These are phyloP conservation scores for Sebastes goodei DNA, from an alignment of 2,797 vertebrate genomes.

Conservation along the genomic window DNA sequence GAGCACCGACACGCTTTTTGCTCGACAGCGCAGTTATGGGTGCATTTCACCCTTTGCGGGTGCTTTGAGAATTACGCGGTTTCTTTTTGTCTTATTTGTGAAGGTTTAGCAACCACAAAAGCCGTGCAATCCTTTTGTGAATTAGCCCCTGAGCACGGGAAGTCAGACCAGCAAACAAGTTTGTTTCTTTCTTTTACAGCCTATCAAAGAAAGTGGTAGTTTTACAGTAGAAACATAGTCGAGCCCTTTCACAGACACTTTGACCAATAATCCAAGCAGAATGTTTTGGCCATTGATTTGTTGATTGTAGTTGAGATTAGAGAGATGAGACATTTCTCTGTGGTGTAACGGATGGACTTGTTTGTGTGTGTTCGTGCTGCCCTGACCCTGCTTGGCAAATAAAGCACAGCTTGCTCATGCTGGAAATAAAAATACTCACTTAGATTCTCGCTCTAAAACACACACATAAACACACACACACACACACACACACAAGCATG, in stretches of 20 bases:
- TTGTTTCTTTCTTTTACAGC: not conserved
- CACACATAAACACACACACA: not conserved
- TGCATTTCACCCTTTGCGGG: not conserved
- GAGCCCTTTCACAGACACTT: not conserved
- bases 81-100: not conserved
- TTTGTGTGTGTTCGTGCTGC: conserved; percentile 28
- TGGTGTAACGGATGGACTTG: conserved; percentile 30
- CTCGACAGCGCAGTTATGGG: not conserved
- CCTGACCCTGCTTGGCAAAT: conserved; percentile 37
- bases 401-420: conserved; percentile 25
- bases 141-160: not conserved
- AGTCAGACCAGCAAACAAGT: not conserved
- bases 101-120: not conserved
- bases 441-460: not conserved
- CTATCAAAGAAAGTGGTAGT: not conserved
- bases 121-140: not conserved
- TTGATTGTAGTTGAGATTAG: conserved; percentile 41
- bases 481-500: not conserved
- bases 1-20: not conserved
- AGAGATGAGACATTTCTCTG: conserved; percentile 26
- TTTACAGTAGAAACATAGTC: not conserved
- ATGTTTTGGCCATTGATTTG: conserved; percentile 48
- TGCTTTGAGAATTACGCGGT: not conserved
- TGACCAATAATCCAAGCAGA: conserved; percentile 21
- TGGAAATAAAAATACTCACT: conserved; percentile 28